Conservation (phyloP, 1,140 invertebrate species). For the Amyelois transitella region DNA sequence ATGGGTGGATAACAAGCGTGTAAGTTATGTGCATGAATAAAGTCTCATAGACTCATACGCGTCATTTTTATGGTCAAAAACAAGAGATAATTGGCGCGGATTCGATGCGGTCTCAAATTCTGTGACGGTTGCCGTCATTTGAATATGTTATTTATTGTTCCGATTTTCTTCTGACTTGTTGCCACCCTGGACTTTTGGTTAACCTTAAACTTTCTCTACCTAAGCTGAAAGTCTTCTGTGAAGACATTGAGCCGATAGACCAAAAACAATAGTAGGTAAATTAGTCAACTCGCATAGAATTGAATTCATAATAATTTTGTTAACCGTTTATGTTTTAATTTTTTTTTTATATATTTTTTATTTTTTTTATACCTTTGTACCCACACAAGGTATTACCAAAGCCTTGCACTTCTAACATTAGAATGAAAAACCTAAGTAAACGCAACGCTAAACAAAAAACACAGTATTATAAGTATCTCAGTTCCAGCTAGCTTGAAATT, state of each 20-base stretch:
- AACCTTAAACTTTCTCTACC: not conserved
- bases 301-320: no score
- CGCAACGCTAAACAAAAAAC: no score
- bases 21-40: conserved; percentile 39
- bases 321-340: no score
- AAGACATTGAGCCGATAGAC: not conserved
- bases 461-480: no score
- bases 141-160: not conserved
- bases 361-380: no score
- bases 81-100: conserved; percentile 43
- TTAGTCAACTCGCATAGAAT: no score
- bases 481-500: not conserved
- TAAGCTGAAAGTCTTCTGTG: not conserved
- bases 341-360: no score
- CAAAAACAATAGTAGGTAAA: not conserved
- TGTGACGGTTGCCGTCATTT: not conserved
- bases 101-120: conserved; percentile 31
- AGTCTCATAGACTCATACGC: not conserved
- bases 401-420: no score
- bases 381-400: no score
- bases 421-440: no score
- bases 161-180: not conserved
- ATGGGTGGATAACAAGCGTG: conserved; percentile 31
- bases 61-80: conserved; percentile 31
- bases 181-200: not conserved